Conservation (phyloP, 1,140 invertebrate species). For the Drosophila repletoides region DNA sequence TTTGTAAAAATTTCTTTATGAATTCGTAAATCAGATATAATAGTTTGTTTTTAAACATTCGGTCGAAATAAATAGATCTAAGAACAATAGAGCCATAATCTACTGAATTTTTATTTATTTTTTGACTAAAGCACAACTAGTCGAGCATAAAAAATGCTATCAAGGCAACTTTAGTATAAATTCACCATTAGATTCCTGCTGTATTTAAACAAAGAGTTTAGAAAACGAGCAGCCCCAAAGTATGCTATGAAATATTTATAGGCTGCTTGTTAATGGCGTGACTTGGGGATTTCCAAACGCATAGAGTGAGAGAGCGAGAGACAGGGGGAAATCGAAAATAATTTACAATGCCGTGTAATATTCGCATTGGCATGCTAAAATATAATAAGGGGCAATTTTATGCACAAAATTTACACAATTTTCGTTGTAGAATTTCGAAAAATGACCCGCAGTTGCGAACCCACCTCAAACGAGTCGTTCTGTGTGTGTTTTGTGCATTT, state of each 20-base stretch:
- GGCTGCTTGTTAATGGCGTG: slow-evolving; percentile 36
- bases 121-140: too few species aligned
- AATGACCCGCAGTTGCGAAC: background rate
- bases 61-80: too few species aligned
- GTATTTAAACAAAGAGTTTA: too few species aligned
- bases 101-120: too few species aligned
- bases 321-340: slow-evolving; percentile 1
- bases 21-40: too few species aligned
- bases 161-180: too few species aligned
- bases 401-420: slow-evolving; percentile 57
- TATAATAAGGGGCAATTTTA: slow-evolving; percentile 43
- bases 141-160: too few species aligned
- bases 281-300: slow-evolving; percentile 23
- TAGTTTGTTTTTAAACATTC: too few species aligned
- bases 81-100: too few species aligned
- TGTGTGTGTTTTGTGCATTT: slow-evolving; percentile 8
- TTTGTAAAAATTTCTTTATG: too few species aligned
- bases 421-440: slow-evolving; percentile 27
- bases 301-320: background rate
- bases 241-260: slow-evolving; percentile 54
- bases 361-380: slow-evolving; percentile 53
- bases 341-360: slow-evolving; percentile 36
- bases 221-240: slow-evolving; percentile 32
- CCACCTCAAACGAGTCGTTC: background rate
- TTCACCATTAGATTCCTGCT: too few species aligned